phyloP scores from a whole-genome alignment of 2,113 vertebrate genomes.

The Leucopsar rothschildi region DNA sequence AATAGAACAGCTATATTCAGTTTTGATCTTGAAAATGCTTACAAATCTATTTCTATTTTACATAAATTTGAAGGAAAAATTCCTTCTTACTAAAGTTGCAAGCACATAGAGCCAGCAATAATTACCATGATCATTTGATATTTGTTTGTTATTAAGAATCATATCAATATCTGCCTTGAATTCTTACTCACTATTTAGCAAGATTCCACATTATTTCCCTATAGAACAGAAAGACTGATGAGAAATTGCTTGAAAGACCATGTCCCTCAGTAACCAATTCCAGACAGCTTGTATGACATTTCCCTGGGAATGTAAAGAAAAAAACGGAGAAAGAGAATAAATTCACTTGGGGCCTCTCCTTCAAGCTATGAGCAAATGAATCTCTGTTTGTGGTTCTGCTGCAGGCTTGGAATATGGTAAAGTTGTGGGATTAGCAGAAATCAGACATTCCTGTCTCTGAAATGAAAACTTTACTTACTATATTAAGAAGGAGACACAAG shows the following conservation, averaged over 20 bases:
- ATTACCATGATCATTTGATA: constrained; percentile 9
- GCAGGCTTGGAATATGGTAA: neutral
- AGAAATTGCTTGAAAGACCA: constrained; percentile 50
- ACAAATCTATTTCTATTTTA: neutral
- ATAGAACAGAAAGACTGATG: constrained; percentile 45
- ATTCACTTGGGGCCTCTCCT: constrained; percentile 32
- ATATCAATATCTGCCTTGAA: constrained; percentile 34
- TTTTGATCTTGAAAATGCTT: neutral
- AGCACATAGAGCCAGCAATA: neutral
- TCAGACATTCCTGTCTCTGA: constrained; percentile 64
- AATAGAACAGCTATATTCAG: neutral
- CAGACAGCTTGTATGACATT: constrained; percentile 58
- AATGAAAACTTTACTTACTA: constrained; percentile 46
- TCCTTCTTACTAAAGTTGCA: neutral
- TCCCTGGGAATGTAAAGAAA: constrained; percentile 56
- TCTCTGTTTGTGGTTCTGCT: constrained; percentile 17
- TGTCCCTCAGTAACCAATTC: constrained; percentile 45
- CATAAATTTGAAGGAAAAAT: neutral
- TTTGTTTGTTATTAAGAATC: constrained; percentile 21
- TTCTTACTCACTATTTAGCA: constrained; percentile 42
- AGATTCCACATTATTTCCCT: constrained; percentile 39
- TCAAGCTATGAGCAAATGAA: neutral
- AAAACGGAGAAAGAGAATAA: constrained; percentile 41
- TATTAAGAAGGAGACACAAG: constrained; percentile 30
- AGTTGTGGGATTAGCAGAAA: constrained; percentile 66